phyloP scores from a whole-genome alignment of 2,888 invertebrate genomes.

The Oligia strigilis region DNA sequence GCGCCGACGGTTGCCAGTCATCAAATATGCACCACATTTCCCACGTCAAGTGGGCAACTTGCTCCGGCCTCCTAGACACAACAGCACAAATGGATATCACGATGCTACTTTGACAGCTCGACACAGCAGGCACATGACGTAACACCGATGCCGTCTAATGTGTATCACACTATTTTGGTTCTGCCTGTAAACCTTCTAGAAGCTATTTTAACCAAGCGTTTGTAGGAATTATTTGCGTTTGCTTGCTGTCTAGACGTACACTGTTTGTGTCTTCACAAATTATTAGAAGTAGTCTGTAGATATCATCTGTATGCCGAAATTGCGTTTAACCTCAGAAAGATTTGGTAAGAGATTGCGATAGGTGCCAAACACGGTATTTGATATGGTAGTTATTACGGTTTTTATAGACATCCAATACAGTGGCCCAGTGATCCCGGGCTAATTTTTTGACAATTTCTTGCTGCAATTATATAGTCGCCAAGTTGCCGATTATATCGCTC shows the following conservation, averaged over 20 bases:
- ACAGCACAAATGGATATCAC: conserved; percentile 76
- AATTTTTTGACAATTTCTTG: no score
- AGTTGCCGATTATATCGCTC: no score
- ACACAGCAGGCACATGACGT: conserved; percentile 70
- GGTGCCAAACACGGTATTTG: background rate
- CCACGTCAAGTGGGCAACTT: conserved; percentile 73
- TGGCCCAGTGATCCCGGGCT: background rate
- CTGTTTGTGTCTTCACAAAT: background rate
- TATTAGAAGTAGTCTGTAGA: background rate
- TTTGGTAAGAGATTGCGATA: background rate
- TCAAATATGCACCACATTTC: conserved; percentile 86
- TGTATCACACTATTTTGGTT: conserved; percentile 65
- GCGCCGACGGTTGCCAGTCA: conserved; percentile 74
- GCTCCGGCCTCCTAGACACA: conserved; percentile 67
- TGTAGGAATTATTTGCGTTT: conserved; percentile 6
- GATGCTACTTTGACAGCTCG: conserved; percentile 73
- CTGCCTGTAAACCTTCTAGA: conserved; percentile 29
- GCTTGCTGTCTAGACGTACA: background rate
- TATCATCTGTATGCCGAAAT: background rate
- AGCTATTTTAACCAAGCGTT: conserved; percentile 21
- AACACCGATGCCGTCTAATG: conserved; percentile 60
- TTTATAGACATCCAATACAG: background rate
- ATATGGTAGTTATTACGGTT: background rate
- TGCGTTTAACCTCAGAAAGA: background rate
- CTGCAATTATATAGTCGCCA: no score